Evolutionary conservation across 2,888 invertebrate species (phyloP).

Genomic region (Euzetes globulus): DNA sequence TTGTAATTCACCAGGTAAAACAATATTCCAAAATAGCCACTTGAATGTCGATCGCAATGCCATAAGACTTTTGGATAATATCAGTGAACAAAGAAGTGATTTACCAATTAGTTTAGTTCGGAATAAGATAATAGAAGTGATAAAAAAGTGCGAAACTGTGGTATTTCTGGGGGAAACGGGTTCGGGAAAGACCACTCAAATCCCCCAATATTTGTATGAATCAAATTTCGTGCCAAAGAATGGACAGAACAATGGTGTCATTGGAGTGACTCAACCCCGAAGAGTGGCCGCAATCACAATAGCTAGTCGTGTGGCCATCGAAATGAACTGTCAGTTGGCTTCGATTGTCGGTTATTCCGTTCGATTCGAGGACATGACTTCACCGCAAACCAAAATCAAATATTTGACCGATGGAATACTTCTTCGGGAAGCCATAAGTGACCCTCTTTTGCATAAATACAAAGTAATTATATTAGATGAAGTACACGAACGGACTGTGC

Average conservation of each 20-base stretch:
- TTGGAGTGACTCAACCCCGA: conserved; percentile 88
- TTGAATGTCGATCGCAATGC: too few species aligned
- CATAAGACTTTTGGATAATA: too few species aligned
- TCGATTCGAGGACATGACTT: conserved; percentile 73
- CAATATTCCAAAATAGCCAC: too few species aligned
- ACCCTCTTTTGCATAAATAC: too few species aligned
- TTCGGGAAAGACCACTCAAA: conserved; percentile 89
- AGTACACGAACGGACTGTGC: conserved; percentile 87
- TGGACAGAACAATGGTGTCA: conserved; percentile 59
- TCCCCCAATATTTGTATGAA: conserved; percentile 82
- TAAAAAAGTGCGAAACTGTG: conserved; percentile 52
- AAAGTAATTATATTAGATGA: conserved; percentile 70
- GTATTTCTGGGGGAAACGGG: conserved; percentile 68
- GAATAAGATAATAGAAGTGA: conserved; percentile 11
- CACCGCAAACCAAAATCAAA: not conserved
- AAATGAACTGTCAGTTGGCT: conserved; percentile 70
- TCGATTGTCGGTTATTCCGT: conserved; percentile 80
- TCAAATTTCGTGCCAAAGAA: conserved; percentile 54
- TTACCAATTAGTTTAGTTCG: conserved; percentile 38
- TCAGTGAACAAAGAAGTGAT: too few species aligned
- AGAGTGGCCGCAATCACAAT: conserved; percentile 82
- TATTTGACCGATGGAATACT: too few species aligned
- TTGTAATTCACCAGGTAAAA: too few species aligned
- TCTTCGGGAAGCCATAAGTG: too few species aligned
- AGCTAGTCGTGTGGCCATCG: conserved; percentile 79